phyloP scores from a whole-genome alignment of 1,140 invertebrate genomes.

The Parapsyche elsis region DNA sequence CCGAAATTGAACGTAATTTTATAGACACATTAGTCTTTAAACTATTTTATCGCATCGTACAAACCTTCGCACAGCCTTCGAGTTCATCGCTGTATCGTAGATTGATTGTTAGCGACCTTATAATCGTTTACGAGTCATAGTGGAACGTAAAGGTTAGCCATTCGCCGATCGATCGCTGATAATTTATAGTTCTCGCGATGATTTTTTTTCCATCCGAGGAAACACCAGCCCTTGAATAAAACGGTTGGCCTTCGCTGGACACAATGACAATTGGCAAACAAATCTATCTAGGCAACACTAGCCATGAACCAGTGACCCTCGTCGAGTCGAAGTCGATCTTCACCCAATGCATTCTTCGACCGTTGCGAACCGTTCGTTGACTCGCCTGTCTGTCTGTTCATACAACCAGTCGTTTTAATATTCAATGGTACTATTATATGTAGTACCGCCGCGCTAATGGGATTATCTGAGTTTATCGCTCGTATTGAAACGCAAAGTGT shows the following conservation, averaged over 20 bases:
- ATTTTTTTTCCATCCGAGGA: no score
- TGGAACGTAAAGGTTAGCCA: conserved; percentile 1
- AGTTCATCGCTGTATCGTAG: not conserved
- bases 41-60: no score
- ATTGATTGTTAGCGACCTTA: not conserved
- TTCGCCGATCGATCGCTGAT: not conserved
- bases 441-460: not conserved
- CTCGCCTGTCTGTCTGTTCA: not conserved
- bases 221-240: not conserved
- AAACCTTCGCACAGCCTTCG: not conserved
- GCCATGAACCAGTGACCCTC: conserved; percentile 42
- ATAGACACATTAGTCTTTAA: no score
- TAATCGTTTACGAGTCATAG: not conserved
- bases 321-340: conserved; percentile 11
- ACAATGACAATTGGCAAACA: not conserved
- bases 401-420: not conserved
- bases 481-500: not conserved
- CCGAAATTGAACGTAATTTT: no score
- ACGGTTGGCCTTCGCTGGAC: not conserved
- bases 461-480: not conserved
- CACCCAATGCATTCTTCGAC: conserved; percentile 30
- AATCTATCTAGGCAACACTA: not conserved
- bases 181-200: not conserved
- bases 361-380: not conserved
- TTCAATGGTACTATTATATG: not conserved